Evolutionary conservation across 2,888 invertebrate species (phyloP).

Genomic region (Mylabris sibirica): DNA sequence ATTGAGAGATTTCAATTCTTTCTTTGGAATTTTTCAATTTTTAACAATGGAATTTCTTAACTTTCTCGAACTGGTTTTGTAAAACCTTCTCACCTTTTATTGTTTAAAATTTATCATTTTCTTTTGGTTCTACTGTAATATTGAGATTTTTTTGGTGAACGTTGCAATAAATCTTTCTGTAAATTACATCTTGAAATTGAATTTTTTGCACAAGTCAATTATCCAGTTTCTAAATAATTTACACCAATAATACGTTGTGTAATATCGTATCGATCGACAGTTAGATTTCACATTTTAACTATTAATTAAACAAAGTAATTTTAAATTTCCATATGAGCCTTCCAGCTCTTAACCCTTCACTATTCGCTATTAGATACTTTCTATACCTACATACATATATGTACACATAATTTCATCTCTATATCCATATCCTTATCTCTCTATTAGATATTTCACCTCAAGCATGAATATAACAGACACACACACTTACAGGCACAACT

Average conservation of each 20-base stretch:
- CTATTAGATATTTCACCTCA: conserved; percentile 42
- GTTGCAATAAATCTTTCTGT: not conserved
- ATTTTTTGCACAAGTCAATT: too few relatives aligned
- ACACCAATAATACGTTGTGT: not conserved
- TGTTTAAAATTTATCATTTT: not conserved
- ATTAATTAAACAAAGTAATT: not conserved
- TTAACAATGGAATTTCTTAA: not conserved
- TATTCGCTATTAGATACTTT: not conserved
- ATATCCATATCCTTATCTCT: conserved; percentile 18
- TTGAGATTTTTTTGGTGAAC: not conserved
- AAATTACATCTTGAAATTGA: not conserved
- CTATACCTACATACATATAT: not conserved
- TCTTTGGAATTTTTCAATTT: not conserved
- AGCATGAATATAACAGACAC: conserved; percentile 34
- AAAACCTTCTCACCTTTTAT: not conserved
- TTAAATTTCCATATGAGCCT: conserved; percentile 6
- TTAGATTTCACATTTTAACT: not conserved
- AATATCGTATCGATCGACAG: not conserved
- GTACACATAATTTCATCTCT: not conserved
- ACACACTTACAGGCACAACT: conserved; percentile 38
- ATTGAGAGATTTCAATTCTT: too few relatives aligned
- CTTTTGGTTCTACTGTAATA: not conserved
- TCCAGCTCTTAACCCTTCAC: not conserved
- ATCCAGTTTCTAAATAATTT: conserved; percentile 1
- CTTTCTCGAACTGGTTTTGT: not conserved